phyloP scores from a whole-genome alignment of 2,797 vertebrate species.

The Ceryle rudis region DNA sequence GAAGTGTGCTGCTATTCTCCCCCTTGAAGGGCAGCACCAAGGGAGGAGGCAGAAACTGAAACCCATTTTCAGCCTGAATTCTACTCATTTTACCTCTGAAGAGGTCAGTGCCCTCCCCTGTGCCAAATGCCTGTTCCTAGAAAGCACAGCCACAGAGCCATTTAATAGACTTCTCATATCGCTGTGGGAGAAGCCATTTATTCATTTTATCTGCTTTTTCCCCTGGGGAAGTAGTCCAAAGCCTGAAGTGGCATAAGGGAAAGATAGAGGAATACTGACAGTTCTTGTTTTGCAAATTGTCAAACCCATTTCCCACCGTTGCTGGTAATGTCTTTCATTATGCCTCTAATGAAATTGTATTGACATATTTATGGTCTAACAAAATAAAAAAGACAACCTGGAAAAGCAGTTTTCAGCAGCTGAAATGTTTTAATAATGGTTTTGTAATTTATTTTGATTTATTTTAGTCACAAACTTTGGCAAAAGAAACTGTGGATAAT shows the following conservation, averaged over 20 bases:
- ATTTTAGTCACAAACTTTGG: neutral
- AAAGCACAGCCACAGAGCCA: neutral
- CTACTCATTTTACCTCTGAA: neutral
- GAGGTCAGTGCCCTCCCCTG: neutral
- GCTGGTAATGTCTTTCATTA: slow-evolving; percentile 34
- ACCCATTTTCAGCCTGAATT: neutral
- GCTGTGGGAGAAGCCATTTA: neutral
- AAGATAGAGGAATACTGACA: neutral
- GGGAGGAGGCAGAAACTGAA: neutral
- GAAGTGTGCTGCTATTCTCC: neutral
- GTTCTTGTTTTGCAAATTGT: neutral
- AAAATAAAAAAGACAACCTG: neutral
- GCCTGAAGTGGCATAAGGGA: neutral
- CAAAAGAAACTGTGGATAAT: slow-evolving; percentile 8
- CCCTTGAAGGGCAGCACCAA: neutral
- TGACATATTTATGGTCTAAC: slow-evolving; percentile 39
- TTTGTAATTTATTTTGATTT: slow-evolving; percentile 19
- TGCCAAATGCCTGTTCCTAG: neutral
- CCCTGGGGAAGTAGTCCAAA: neutral
- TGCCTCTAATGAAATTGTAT: slow-evolving; percentile 32
- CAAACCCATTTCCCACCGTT: neutral
- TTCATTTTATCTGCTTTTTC: neutral
- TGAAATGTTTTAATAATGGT: slow-evolving; percentile 34
- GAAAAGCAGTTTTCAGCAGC: slow-evolving; percentile 7
- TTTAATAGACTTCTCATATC: neutral